Evolutionary conservation across 1,140 invertebrate species (phyloP), one percentile per base, ranked within the genome.

Genomic region (Brachionus rotundiformis): DNA sequence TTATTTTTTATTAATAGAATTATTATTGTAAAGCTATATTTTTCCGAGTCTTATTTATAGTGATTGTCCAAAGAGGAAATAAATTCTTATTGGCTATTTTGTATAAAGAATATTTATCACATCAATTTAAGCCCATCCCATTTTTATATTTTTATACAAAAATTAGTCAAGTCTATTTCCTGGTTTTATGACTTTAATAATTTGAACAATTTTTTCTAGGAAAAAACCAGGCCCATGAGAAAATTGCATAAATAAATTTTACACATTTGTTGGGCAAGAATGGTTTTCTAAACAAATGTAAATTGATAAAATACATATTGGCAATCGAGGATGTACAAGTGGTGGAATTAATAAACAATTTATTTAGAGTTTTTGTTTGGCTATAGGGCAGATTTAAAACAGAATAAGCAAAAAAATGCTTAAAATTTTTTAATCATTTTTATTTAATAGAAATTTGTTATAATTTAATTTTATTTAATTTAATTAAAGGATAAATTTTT

Each of bases 131-230:
- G 47, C n/a, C 47, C 47, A 54, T 7, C 47, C 47, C 47, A 54
- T 54, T 19, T 7, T 6, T 54, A 54, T 54, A 19, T 54, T 54
- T 54, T 19, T 54, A 19, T 19, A 19, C 16, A n/a, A 54, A 54
- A 54, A 54, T 54, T 54, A 54, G 19, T 54, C 47, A 54, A 54
- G 47, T 54, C 47, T 54, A 54, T 54, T 54, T 54, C 47, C 47
- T 54, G 47, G 47, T 54, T 54, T 54, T 54, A 54, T 54, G 47
- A 54, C 47, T 54, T 54, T 54, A 23, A 25, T 8, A 54, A 54
- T 54, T 49, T 19, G 47, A 49, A 49, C 13, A 49, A 49, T 49
- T 49, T 54, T 19, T 25, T 54, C n/a, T 1, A 19, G 19, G 19
- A 19, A 54, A 54, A 54, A 54, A 54, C 47, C 47, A 54, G 47